A percentile compares a stretch with the other conserved stretches of the same genome.
Conservation (phyloP, 2,888 invertebrate genomes). For the Criorhina ranunculi region DNA sequence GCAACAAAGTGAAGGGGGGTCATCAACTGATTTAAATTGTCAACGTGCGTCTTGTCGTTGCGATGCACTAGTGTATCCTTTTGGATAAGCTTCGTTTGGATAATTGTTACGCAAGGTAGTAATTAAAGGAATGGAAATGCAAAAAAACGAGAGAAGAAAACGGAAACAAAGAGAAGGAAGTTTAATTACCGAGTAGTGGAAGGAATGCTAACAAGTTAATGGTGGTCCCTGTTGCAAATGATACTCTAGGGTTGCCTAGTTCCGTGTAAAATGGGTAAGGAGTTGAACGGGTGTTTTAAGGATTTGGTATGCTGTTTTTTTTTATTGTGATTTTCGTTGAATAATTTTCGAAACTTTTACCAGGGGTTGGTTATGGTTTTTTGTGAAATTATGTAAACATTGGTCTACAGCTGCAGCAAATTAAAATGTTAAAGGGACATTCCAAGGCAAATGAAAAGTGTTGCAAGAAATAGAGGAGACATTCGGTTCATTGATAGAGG, state of each 20-base stretch:
- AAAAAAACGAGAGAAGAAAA: background rate
- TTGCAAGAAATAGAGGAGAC: too few species aligned
- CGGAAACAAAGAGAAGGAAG: background rate
- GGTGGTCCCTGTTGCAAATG: background rate
- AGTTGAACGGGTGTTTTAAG: too few species aligned
- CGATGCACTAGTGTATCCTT: background rate
- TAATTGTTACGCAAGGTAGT: slow-evolving; percentile 7
- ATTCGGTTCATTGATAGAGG: too few species aligned
- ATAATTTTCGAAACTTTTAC: too few species aligned
- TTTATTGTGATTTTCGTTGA: too few species aligned
- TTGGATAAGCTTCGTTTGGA: slow-evolving; percentile 7
- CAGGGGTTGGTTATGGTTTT: too few species aligned
- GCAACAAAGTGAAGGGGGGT: background rate
- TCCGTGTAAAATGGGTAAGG: too few species aligned
- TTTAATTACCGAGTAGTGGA: background rate
- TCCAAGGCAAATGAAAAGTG: too few species aligned
- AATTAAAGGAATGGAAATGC: background rate
- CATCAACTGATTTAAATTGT: slow-evolving; percentile 22
- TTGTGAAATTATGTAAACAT: too few species aligned
- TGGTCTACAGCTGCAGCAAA: too few species aligned
- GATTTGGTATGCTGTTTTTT: too few species aligned
- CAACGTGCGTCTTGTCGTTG: slow-evolving; percentile 3
- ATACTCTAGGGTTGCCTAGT: background rate
- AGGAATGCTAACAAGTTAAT: background rate
- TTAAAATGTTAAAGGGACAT: too few species aligned